Conservation (phyloP, 2,797 vertebrate species). For the Morelia viridis region DNA sequence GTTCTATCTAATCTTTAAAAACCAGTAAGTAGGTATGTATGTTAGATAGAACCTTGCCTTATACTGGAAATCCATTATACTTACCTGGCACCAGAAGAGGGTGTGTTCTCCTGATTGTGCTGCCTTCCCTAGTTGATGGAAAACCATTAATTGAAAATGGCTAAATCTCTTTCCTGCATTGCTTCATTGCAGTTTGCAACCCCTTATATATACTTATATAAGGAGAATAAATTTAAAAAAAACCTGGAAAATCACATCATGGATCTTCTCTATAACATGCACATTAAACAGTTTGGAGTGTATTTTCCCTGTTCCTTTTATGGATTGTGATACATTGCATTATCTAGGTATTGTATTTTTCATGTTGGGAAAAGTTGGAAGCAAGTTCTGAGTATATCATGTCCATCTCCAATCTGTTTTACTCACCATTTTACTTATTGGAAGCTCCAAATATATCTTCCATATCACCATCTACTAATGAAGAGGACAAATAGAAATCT, state of each 20-base stretch:
- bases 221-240: not conserved
- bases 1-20: not conserved
- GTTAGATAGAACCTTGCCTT: not conserved
- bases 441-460: not conserved
- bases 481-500: slow-evolving; percentile 8
- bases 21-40: not conserved
- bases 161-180: not conserved
- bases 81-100: not conserved
- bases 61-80: not conserved
- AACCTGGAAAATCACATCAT: not conserved
- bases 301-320: not conserved
- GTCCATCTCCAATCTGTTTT: not conserved
- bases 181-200: not conserved
- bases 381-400: not conserved
- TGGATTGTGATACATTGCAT: not conserved
- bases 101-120: not conserved
- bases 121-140: not conserved
- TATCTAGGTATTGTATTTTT: not conserved
- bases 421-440: not conserved
- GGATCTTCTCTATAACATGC: not conserved
- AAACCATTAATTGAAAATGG: not conserved
- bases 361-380: not conserved
- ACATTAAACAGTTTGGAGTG: not conserved
- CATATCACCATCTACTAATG: not conserved
- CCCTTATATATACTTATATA: not conserved